phyloP scores from a whole-genome alignment of 2,888 invertebrate species.

The Pegoplata infirma region DNA sequence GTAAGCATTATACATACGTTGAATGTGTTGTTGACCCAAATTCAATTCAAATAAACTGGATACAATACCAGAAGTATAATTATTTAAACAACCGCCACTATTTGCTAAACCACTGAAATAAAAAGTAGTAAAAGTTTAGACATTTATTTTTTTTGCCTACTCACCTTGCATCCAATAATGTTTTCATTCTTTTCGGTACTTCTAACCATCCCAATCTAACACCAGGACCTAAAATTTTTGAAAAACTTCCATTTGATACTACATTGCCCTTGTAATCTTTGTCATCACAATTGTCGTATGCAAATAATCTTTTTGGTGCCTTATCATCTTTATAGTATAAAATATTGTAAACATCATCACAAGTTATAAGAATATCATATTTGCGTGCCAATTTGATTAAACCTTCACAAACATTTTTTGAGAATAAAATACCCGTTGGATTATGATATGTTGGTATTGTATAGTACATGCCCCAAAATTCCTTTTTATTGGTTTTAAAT shows the following conservation, averaged over 20 bases:
- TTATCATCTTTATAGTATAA: constrained; percentile 78
- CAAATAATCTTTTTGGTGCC: constrained; percentile 79
- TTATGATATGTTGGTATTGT: constrained; percentile 82
- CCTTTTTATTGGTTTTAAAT: constrained; percentile 74
- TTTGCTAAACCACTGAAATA: constrained; percentile 72
- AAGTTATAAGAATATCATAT: constrained; percentile 78
- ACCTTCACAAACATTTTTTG: constrained; percentile 76
- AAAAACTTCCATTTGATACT: constrained; percentile 83
- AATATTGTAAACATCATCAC: constrained; percentile 84
- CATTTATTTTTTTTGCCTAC: constrained; percentile 38
- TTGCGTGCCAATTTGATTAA: constrained; percentile 78
- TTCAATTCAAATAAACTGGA: constrained; percentile 80
- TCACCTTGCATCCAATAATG: constrained; percentile 76
- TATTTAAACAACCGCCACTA: constrained; percentile 82
- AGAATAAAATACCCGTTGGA: constrained; percentile 80
- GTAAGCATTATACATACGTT: constrained; percentile 75
- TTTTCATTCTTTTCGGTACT: constrained; percentile 78
- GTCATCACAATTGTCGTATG: constrained; percentile 79
- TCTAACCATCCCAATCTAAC: constrained; percentile 84
- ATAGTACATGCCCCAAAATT: constrained; percentile 81
- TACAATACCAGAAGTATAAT: constrained; percentile 80
- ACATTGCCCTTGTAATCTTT: constrained; percentile 79
- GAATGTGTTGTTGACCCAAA: constrained; percentile 78
- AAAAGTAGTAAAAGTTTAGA: background rate
- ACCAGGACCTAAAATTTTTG: constrained; percentile 83